These are phyloP conservation scores for Zaprionus capensis DNA, from an alignment of 1,140 invertebrate species.

Conservation along the genomic window DNA sequence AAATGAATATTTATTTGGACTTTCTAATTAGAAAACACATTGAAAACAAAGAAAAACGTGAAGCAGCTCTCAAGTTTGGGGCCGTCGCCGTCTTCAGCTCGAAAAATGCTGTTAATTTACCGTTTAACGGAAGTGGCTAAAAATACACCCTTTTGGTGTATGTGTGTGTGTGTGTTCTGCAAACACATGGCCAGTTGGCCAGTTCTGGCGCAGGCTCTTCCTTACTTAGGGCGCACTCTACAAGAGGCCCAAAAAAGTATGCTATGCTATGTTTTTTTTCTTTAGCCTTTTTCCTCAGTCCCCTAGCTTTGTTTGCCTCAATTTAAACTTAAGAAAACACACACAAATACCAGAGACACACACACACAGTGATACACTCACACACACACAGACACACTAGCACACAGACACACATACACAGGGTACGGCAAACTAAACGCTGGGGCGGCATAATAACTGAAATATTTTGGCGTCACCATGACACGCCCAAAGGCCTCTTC, in stretches of 20 bases:
- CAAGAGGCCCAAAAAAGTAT: conserved; percentile 27
- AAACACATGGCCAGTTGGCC: conserved; percentile 1
- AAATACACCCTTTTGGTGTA: background rate
- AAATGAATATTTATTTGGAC: background rate
- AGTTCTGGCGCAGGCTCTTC: background rate
- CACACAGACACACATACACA: background rate
- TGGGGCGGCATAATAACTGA: conserved; percentile 73
- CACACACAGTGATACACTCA: conserved; percentile 9
- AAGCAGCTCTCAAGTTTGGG: background rate
- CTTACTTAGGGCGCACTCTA: background rate
- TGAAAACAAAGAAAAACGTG: background rate
- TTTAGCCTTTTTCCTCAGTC: too few relatives aligned
- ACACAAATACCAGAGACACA: conserved; percentile 9
- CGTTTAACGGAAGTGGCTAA: background rate
- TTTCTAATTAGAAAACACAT: background rate
- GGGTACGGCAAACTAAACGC: conserved; percentile 13
- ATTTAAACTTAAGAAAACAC: conserved; percentile 36
- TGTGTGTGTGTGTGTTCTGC: background rate
- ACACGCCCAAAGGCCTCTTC: conserved; percentile 30
- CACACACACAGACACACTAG: conserved; percentile 13
- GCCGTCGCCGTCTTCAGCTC: background rate
- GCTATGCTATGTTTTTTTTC: conserved; percentile 24
- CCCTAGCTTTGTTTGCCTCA: conserved; percentile 20
- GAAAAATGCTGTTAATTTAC: conserved; percentile 1
- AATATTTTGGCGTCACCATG: conserved; percentile 75